Evolutionary conservation across 2,797 vertebrate genomes (phyloP).

Genomic region (Naso thynnoides): DNA sequence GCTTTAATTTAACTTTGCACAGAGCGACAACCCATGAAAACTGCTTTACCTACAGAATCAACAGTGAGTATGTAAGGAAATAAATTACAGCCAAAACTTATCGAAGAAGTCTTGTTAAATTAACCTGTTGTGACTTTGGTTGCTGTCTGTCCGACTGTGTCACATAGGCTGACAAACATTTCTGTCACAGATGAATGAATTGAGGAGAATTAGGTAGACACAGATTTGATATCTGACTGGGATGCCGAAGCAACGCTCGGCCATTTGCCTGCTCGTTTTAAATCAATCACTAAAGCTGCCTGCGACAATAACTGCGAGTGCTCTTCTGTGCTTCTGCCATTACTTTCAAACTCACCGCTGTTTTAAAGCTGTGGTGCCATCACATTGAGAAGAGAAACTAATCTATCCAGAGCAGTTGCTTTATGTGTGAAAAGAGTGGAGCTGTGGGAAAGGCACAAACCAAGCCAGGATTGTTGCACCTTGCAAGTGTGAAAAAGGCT

Average conservation of each 20-base stretch:
- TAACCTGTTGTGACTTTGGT: not conserved
- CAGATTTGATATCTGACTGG: slow-evolving; percentile 3
- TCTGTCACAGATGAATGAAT: not conserved
- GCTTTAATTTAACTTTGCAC: slow-evolving; percentile 29
- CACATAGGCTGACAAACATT: not conserved
- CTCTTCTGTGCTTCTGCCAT: slow-evolving; percentile 17
- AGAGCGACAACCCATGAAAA: slow-evolving; percentile 4
- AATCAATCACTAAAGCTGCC: slow-evolving; percentile 28
- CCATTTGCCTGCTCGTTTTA: slow-evolving; percentile 26
- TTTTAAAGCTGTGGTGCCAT: slow-evolving; percentile 29
- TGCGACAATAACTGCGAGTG: slow-evolving; percentile 19
- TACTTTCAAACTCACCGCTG: slow-evolving; percentile 28
- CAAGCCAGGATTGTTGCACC: slow-evolving; percentile 12
- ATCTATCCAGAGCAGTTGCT: slow-evolving; percentile 34
- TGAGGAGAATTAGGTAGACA: not conserved
- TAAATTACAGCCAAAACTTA: slow-evolving; percentile 10
- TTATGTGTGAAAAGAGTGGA: slow-evolving; percentile 34
- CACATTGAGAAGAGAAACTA: slow-evolving; percentile 22
- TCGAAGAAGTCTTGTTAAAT: slow-evolving; percentile 15
- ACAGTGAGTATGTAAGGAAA: not conserved
- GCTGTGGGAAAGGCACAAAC: slow-evolving; percentile 20
- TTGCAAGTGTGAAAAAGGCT: slow-evolving; percentile 17
- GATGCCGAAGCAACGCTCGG: slow-evolving; percentile 16
- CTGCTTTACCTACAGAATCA: slow-evolving; percentile 36
- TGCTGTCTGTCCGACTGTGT: not conserved